Evolutionary conservation across 2,113 vertebrate genomes (phyloP).

Genomic region (Antigone vipio): DNA sequence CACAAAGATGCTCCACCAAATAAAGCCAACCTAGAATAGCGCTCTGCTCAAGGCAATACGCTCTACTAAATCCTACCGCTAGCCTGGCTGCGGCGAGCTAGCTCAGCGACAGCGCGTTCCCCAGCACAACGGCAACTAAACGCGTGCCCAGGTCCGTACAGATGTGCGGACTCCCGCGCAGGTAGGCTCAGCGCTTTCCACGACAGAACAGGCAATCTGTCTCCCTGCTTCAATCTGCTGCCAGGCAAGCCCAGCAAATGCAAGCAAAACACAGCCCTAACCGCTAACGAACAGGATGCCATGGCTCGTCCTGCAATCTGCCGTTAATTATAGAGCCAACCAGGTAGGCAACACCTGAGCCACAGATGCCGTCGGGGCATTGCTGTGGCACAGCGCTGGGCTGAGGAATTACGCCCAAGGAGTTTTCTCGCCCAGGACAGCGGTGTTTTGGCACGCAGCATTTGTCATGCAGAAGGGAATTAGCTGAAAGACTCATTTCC

Average conservation of each 20-base stretch:
- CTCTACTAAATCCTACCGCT: neutral
- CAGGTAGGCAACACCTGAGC: neutral
- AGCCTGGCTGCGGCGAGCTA: neutral
- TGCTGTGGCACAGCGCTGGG: neutral
- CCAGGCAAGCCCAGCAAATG: neutral
- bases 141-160: accelerated
- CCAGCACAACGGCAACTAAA: accelerated
- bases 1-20: neutral
- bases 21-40: neutral
- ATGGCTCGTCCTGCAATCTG: neutral
- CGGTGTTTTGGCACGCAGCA: neutral
- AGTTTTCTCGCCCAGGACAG: neutral
- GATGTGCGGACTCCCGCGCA: neutral
- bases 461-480: neutral
- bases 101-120: accelerated
- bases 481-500: neutral
- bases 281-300: accelerated
- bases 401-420: neutral
- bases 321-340: neutral
- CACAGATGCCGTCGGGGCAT: neutral
- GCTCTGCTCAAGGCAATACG: neutral
- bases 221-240: neutral
- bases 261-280: neutral
- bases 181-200: neutral
- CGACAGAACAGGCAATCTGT: neutral